Conservation (phyloP, 2,113 vertebrate species). For the Mustelus asterias region DNA sequence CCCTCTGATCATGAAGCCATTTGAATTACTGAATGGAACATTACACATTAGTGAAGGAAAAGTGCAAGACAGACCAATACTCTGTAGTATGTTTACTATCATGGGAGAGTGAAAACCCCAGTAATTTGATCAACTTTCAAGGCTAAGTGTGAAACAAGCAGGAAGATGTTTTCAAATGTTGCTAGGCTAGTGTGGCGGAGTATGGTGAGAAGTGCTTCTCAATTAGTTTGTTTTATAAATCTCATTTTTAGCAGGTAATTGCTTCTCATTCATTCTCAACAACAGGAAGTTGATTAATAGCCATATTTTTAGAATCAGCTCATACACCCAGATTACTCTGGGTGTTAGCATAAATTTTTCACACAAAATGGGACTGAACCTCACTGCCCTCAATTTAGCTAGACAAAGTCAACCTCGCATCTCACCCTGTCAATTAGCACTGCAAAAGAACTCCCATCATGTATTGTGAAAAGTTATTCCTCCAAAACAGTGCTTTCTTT, state of each 20-base stretch:
- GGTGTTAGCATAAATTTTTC: neutral
- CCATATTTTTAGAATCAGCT: neutral
- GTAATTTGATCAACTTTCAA: neutral
- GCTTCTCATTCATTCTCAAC: neutral
- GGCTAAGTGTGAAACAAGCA: neutral
- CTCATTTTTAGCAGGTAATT: neutral
- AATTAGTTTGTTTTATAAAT: neutral
- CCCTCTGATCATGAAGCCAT: neutral
- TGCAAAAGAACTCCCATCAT: neutral
- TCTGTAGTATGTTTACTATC: neutral
- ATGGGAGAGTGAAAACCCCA: no score
- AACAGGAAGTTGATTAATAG: neutral
- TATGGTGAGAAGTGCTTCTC: neutral
- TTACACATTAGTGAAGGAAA: neutral
- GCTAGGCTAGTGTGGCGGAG: neutral
- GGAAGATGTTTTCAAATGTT: neutral
- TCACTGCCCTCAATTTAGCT: neutral
- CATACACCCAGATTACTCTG: neutral
- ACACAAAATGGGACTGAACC: neutral
- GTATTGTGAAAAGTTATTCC: neutral
- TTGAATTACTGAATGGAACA: neutral
- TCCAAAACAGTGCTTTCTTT: neutral
- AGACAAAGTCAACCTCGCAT: neutral
- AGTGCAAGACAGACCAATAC: neutral
- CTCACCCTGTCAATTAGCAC: neutral